Evolutionary conservation across 2,113 vertebrate species (phyloP).

Genomic region (Crotalus helleri): DNA sequence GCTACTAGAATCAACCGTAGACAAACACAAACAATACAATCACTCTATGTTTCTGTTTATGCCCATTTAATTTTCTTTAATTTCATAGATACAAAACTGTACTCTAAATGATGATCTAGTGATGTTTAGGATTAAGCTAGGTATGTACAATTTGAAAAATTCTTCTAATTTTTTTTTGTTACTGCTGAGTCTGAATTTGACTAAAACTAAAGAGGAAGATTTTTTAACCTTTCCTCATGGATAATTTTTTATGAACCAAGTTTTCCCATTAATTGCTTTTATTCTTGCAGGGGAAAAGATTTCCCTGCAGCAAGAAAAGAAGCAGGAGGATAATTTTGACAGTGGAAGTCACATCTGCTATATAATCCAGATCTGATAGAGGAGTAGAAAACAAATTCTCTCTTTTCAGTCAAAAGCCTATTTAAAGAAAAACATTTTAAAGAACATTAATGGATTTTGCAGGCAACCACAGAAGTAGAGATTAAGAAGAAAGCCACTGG

Average conservation of each 20-base stretch:
- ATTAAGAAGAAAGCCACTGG: slow-evolving; percentile 92
- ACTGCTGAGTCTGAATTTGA: not conserved
- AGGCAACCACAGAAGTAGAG: slow-evolving; percentile 89
- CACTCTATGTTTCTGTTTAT: not conserved
- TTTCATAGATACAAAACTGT: not conserved
- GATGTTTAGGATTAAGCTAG: not conserved
- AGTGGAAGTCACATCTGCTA: not conserved
- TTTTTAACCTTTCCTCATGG: not conserved
- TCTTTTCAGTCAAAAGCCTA: not conserved
- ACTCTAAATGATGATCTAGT: not conserved
- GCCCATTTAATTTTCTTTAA: not conserved
- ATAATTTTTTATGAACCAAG: not conserved
- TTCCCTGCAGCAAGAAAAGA: not conserved
- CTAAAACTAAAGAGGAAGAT: not conserved
- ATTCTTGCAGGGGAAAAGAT: not conserved
- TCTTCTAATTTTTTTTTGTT: not conserved
- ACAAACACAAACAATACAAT: not conserved
- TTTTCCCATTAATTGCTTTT: not conserved
- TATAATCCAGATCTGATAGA: not conserved
- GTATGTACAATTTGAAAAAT: not conserved
- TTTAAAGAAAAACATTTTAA: slow-evolving; percentile 18
- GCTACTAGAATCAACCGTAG: not conserved
- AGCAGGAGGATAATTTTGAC: not conserved
- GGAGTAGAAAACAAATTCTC: not conserved
- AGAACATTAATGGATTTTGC: slow-evolving; percentile 11